Evolutionary conservation across 2,113 vertebrate species (phyloP).

Genomic region (Grammomys surdaster): DNA sequence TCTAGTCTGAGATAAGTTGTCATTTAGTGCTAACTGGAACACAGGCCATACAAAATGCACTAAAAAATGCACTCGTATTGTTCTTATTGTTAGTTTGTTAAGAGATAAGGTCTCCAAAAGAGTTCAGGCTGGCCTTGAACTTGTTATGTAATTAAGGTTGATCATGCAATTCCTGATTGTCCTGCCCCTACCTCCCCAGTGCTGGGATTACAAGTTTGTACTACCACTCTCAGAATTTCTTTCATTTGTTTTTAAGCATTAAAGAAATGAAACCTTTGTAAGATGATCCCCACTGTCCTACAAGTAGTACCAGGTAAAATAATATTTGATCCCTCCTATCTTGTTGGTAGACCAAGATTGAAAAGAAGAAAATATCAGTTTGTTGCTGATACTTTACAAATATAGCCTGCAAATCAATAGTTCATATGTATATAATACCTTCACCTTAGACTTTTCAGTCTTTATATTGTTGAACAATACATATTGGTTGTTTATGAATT

Average conservation of each 20-base stretch:
- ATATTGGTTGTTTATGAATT: background rate
- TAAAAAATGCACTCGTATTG: background rate
- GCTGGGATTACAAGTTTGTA: background rate
- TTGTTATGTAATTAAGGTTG: background rate
- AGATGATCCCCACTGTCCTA: background rate
- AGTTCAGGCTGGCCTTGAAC: background rate
- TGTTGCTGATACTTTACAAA: background rate
- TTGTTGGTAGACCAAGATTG: background rate
- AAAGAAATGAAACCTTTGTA: background rate
- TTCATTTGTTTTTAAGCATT: background rate
- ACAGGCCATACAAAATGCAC: too few relatives aligned
- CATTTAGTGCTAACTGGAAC: background rate
- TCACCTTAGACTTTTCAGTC: background rate
- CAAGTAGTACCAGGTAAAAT: background rate
- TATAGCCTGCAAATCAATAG: background rate
- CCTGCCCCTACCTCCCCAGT: background rate
- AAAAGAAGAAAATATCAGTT: background rate
- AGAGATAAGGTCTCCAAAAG: background rate
- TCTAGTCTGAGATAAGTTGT: background rate
- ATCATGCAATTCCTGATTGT: background rate
- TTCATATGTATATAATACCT: background rate
- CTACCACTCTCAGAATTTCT: background rate
- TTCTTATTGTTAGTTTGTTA: background rate
- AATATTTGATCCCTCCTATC: background rate
- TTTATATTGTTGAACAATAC: background rate